Evolutionary conservation across 2,113 vertebrate species (phyloP).

Genomic region (Archocentrus centrarchus): DNA sequence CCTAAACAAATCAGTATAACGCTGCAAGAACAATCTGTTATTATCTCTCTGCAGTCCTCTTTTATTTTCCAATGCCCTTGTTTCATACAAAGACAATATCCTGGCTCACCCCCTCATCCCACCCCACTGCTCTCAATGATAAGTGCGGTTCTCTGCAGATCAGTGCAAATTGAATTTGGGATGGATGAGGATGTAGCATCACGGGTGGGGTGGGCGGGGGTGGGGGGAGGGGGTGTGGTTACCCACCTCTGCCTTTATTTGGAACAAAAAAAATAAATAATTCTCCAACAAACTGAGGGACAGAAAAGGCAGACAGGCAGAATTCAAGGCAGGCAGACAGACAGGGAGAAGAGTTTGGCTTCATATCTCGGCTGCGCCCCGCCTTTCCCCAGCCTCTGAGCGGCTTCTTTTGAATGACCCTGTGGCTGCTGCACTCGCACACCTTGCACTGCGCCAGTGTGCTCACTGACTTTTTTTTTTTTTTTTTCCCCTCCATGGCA

Average conservation of each 20-base stretch:
- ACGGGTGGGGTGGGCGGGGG: background rate
- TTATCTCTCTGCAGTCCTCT: slow-evolving; percentile 60
- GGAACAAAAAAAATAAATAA: slow-evolving; percentile 17
- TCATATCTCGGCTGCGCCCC: slow-evolving; percentile 28
- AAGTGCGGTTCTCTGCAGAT: slow-evolving; percentile 73
- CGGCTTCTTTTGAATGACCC: slow-evolving; percentile 40
- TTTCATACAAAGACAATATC: slow-evolving; percentile 70
- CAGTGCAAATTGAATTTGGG: slow-evolving; percentile 79
- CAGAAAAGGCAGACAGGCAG: background rate
- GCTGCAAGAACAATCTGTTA: slow-evolving; percentile 60
- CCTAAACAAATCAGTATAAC: slow-evolving; percentile 52
- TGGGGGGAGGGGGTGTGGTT: background rate
- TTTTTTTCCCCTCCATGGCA: slow-evolving; percentile 56
- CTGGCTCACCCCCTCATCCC: slow-evolving; percentile 47
- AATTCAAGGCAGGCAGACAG: background rate
- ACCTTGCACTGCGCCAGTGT: slow-evolving; percentile 53
- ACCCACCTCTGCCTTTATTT: slow-evolving; percentile 32
- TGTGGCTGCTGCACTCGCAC: slow-evolving; percentile 57
- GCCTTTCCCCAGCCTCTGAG: slow-evolving; percentile 35
- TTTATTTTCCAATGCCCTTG: slow-evolving; percentile 73
- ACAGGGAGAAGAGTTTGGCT: slow-evolving; percentile 21
- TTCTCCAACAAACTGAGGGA: slow-evolving; percentile 16
- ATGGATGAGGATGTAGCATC: slow-evolving; percentile 67
- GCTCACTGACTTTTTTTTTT: slow-evolving; percentile 39
- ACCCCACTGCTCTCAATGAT: slow-evolving; percentile 61